Percentiles rank a stretch among this genome's conserved stretches.
phyloP scores from a whole-genome alignment of 30 jellyfish, hydroid and myxozoan species.

The Nemopilema nomurai region DNA sequence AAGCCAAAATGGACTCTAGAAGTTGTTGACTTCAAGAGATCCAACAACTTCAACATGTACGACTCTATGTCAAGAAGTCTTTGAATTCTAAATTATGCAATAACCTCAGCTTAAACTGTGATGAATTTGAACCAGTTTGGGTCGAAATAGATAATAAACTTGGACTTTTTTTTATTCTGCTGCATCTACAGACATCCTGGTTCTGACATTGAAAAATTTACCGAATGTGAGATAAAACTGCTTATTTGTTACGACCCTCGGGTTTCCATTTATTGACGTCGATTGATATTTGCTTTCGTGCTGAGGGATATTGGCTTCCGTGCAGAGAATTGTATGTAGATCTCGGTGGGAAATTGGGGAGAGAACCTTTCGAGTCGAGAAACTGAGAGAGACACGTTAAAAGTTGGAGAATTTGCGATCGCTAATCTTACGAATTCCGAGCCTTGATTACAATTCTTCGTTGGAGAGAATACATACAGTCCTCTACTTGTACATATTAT shows the following conservation, averaged over 20 bases:
- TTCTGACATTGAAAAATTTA: slow-evolving; percentile 16
- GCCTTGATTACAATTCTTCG: slow-evolving; percentile 3
- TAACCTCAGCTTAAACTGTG: neutral
- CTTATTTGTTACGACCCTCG: neutral
- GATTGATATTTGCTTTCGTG: neutral
- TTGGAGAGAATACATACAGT: neutral
- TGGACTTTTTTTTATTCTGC: slow-evolving; percentile 6
- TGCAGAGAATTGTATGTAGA: slow-evolving; percentile 2
- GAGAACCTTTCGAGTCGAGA: neutral
- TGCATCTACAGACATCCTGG: slow-evolving; percentile 41
- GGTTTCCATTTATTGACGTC: neutral
- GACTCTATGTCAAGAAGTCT: slow-evolving; percentile 12
- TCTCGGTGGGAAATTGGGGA: slow-evolving; percentile 10
- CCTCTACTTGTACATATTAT: slow-evolving; percentile 6
- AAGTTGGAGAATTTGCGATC: neutral
- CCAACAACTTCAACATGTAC: slow-evolving; percentile 22
- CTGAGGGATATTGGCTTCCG: slow-evolving; percentile 1
- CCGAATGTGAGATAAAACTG: neutral
- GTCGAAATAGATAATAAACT: slow-evolving; percentile 13
- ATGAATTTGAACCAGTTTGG: slow-evolving; percentile 35
- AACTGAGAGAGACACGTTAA: neutral
- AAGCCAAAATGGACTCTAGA: too few relatives aligned
- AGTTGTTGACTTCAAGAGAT: neutral
- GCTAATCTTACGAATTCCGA: neutral
- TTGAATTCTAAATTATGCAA: slow-evolving; percentile 4